These are phyloP conservation scores for Deilephila porcellus DNA, from an alignment of 2,888 invertebrate species.

Conservation along the genomic window DNA sequence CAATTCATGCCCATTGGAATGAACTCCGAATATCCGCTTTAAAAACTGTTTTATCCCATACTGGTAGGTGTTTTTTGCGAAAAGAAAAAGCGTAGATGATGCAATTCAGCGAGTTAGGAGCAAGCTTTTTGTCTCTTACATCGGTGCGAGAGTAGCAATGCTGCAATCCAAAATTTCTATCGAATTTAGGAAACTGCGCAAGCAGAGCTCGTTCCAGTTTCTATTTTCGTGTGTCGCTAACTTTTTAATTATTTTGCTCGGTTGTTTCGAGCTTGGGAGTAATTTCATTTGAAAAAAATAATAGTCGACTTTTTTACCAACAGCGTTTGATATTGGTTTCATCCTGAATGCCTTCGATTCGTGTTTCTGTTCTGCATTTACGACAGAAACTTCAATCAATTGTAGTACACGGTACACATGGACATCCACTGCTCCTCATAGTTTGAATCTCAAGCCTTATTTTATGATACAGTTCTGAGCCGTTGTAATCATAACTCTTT, in stretches of 20 bases:
- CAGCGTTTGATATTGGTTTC: no score
- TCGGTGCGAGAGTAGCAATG: neutral
- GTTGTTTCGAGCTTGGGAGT: neutral
- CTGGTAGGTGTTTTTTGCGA: slow-evolving; percentile 13
- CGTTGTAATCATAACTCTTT: no score
- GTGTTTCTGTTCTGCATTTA: no score
- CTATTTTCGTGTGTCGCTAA: neutral
- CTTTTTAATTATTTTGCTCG: neutral
- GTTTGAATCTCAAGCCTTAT: no score
- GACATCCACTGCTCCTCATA: no score
- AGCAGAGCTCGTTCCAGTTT: neutral
- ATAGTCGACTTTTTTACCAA: neutral
- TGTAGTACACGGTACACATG: no score
- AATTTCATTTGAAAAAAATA: neutral
- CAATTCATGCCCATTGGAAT: slow-evolving; percentile 21
- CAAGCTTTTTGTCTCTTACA: slow-evolving; percentile 17
- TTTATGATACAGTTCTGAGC: no score
- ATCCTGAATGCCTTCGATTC: no score
- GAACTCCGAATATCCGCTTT: neutral
- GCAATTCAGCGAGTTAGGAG: slow-evolving; percentile 15
- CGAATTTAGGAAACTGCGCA: slow-evolving; percentile 12
- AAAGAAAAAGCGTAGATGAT: neutral
- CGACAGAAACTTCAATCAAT: no score
- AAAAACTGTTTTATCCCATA: slow-evolving; percentile 10
- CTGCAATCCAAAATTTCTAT: slow-evolving; percentile 2